phyloP scores from a whole-genome alignment of 2,888 invertebrate genomes.

The Lepidocyrtoides sp. region DNA sequence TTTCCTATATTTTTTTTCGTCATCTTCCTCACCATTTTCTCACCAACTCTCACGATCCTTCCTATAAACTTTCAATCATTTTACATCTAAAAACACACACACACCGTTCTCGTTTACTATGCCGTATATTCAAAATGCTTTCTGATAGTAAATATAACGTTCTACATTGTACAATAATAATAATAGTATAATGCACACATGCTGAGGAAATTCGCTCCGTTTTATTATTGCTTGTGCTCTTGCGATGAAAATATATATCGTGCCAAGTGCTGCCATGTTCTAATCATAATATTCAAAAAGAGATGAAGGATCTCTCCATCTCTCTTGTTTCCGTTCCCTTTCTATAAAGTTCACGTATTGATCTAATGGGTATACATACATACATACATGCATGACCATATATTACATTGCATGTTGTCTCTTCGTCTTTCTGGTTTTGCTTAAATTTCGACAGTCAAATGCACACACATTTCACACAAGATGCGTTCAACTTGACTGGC shows the following conservation, averaged over 20 bases:
- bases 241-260: slow-evolving; percentile 10
- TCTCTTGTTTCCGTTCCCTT: not conserved
- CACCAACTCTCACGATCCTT: slow-evolving; percentile 31
- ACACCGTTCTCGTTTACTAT: not conserved
- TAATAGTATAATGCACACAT: slow-evolving; percentile 17
- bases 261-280: slow-evolving; percentile 10
- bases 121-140: too few species aligned
- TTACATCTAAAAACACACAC: slow-evolving; percentile 37
- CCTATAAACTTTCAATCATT: not conserved
- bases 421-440: not conserved
- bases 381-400: not conserved
- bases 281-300: slow-evolving; percentile 39
- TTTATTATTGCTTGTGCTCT: not conserved
- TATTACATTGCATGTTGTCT: not conserved
- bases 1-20: slow-evolving; percentile 18
- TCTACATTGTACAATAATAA: too few species aligned
- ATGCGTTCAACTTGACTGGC: slow-evolving; percentile 27
- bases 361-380: not conserved
- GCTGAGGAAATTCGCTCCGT: slow-evolving; percentile 55
- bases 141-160: too few species aligned
- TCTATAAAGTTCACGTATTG: slow-evolving; percentile 14
- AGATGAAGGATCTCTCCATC: slow-evolving; percentile 43
- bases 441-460: slow-evolving; percentile 32
- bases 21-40: too few species aligned
- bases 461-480: slow-evolving; percentile 51